A percentile compares a stretch with the other conserved stretches of the same genome.
Conservation (phyloP, 1,140 invertebrate species). For the Hylaeus anthracinus region DNA sequence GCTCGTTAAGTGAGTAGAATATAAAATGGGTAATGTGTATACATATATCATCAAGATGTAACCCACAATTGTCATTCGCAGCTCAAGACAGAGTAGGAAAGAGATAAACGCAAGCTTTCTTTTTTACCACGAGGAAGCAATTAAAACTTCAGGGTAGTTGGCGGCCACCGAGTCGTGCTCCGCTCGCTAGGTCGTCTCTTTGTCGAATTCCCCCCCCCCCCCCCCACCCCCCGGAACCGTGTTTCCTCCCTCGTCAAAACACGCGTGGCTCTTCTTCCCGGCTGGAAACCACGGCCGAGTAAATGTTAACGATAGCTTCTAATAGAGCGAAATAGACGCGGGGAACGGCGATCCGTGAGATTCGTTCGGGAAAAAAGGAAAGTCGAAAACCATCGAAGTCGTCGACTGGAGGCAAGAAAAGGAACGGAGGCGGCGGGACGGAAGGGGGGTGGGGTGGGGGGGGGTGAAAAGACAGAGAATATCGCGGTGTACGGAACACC, state of each 20-base stretch:
- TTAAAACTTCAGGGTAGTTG: slow-evolving; percentile 7
- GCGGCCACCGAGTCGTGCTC: background rate
- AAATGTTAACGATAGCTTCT: slow-evolving; percentile 63
- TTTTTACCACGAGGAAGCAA: background rate
- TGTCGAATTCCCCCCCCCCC: slow-evolving; percentile 12
- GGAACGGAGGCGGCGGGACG: slow-evolving; percentile 17
- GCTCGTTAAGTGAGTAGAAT: too few relatives aligned
- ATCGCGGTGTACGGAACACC: slow-evolving; percentile 66
- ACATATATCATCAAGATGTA: too few relatives aligned
- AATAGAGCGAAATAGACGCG: slow-evolving; percentile 65
- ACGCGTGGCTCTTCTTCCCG: background rate
- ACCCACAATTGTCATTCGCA: too few relatives aligned
- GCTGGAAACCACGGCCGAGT: slow-evolving; percentile 3
- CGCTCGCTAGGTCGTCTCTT: background rate
- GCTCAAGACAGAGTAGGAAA: background rate
- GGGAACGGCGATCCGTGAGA: slow-evolving; percentile 2
- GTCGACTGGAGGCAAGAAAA: slow-evolving; percentile 29
- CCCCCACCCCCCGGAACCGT: background rate
- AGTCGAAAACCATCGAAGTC: slow-evolving; percentile 45
- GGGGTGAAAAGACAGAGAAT: slow-evolving; percentile 55
- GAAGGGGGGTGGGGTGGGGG: slow-evolving; percentile 25
- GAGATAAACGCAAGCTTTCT: background rate
- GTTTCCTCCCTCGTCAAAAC: slow-evolving; percentile 11
- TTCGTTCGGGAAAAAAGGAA: slow-evolving; percentile 23
- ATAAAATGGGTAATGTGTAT: too few relatives aligned